phyloP scores from a whole-genome alignment of 2,797 vertebrate species.

The Fringilla coelebs region DNA sequence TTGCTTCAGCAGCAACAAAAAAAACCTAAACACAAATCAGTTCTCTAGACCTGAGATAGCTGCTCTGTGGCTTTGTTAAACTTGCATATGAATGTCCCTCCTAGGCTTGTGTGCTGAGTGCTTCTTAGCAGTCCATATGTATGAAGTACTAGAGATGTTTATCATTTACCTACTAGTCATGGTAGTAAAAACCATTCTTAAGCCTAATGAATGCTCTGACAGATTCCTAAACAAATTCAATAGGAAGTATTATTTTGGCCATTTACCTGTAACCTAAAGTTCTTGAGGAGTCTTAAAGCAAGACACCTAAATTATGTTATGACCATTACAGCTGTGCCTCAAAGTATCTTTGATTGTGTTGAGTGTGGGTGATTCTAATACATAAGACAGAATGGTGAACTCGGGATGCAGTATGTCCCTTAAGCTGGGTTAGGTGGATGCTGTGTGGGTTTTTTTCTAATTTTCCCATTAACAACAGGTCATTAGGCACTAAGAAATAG shows the following conservation, averaged over 20 bases:
- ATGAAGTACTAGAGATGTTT: not conserved
- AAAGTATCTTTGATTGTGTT: not conserved
- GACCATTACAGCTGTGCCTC: not conserved
- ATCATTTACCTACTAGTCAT: not conserved
- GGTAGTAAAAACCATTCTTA: not conserved
- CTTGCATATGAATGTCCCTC: not conserved
- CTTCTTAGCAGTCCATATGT: not conserved
- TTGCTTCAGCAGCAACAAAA: not conserved
- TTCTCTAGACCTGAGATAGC: not conserved
- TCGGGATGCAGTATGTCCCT: not conserved
- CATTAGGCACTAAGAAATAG: not conserved
- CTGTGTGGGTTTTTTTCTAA: not conserved
- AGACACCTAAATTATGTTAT: not conserved
- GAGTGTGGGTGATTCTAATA: not conserved
- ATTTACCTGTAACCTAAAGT: not conserved
- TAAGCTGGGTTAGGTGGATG: not conserved
- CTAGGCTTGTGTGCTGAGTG: not conserved
- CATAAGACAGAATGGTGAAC: not conserved
- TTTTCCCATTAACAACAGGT: not conserved
- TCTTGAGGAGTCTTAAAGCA: not conserved
- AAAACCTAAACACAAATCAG: accelerated
- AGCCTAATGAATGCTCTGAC: not conserved
- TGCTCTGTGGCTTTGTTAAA: not conserved
- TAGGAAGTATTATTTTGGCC: not conserved
- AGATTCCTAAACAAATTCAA: not conserved